phyloP scores from a whole-genome alignment of 1,140 invertebrate species.

The Drosophila bocki region DNA sequence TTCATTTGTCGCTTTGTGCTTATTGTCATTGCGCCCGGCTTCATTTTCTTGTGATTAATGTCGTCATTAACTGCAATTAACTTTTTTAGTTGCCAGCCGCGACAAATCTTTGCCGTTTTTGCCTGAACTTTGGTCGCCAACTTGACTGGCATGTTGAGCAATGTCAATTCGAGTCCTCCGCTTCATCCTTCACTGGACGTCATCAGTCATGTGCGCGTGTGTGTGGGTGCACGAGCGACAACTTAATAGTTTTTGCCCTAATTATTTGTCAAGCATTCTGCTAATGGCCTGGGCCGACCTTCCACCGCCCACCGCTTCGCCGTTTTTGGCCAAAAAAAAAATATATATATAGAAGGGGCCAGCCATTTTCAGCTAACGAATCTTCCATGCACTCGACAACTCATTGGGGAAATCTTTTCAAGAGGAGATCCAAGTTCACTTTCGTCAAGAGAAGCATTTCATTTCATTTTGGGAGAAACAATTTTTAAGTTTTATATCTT shows the following conservation, averaged over 20 bases:
- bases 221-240: conserved; percentile 40
- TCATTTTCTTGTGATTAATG: conserved; percentile 85
- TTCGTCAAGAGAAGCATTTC: not conserved
- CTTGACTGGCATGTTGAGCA: conserved; percentile 77
- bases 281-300: conserved; percentile 74
- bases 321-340: conserved; percentile 13
- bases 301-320: not conserved
- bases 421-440: not conserved
- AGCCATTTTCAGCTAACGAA: conserved; percentile 24
- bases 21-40: conserved; percentile 78
- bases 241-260: conserved; percentile 71
- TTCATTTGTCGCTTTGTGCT: conserved; percentile 81
- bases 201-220: conserved; percentile 64
- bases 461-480: not conserved
- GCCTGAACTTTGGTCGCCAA: conserved; percentile 70
- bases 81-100: conserved; percentile 71
- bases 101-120: conserved; percentile 80
- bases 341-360: not conserved
- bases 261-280: conserved; percentile 78
- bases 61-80: conserved; percentile 85
- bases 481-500: not conserved
- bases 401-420: conserved; percentile 31
- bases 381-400: conserved; percentile 23
- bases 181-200: conserved; percentile 60
- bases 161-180: conserved; percentile 73